Base-by-base conservation (phyloP, 1,140 invertebrate species). In the Eumeta japonica region DNA sequence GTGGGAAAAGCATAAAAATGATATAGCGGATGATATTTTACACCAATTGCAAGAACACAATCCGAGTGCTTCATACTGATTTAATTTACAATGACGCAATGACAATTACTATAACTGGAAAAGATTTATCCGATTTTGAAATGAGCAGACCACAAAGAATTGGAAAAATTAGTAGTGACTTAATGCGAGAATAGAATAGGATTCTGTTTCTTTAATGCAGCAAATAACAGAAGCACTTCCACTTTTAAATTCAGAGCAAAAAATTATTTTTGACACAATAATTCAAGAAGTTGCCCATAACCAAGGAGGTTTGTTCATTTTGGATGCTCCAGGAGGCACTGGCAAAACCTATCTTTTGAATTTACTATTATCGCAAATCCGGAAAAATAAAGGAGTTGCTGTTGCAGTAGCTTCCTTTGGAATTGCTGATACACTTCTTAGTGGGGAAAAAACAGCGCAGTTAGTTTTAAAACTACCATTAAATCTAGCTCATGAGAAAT, bases 361-460 rank as follows among this genome's bases (percentile, higher is more conserved):
- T 36, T 40, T 76, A 16, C 40, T 68, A 27, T 47, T 68, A 24
- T 48, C 52, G 1, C 51, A 50, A 52, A 48, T n/a, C n/a, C n/a
- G n/a, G n/a, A n/a, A n/a, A n/a, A n/a, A n/a, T n/a, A n/a, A n/a
- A n/a, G n/a, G n/a, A n/a, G n/a, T n/a, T n/a, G n/a, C n/a, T n/a
- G n/a, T n/a, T n/a, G n/a, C n/a, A n/a, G n/a, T n/a, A n/a, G n/a
- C n/a, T n/a, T n/a, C n/a, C n/a, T n/a, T n/a, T n/a, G 78, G 77
- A 24, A 80, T 82, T 18, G 78, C 77, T n/a, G 72, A 78, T 3
- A 80, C 71, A n/a, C 50, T 81, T 14, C 43, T 82, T 13, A 19
- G 45, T 30, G n/a, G n/a, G n/a, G n/a, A n/a, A n/a, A n/a, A n/a
- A n/a, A n/a, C n/a, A n/a, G n/a, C n/a, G n/a, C n/a, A n/a, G n/a